Evolutionary conservation across 2,113 vertebrate genomes (phyloP), one percentile per base, ranked within the genome.

Genomic region (Xenotilapia leptura): DNA sequence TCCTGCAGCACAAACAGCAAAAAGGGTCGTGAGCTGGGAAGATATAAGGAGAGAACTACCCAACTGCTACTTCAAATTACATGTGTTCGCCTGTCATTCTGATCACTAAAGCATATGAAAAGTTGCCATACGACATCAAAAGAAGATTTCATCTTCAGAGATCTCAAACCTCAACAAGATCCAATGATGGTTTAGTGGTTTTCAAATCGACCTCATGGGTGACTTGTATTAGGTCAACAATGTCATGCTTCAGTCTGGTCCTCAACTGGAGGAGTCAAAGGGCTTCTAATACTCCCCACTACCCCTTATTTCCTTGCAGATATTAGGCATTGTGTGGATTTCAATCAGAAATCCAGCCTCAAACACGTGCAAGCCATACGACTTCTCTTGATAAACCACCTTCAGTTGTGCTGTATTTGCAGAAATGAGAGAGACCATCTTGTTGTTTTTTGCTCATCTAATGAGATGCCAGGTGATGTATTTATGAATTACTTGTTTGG

Each of bases 401-500:
- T 93, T 93, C 79, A 80, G 83, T 92, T 94, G 91, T 95, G 94
- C 94, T 95, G 95, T 80, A 91, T 94, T 90, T 91, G 95, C 95
- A 95, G 89, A 94, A 95, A 93, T 77, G 88, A 92, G 86, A 90
- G 90, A 86, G 91, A 90, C 92, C 89, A 90, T 94, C 92, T 92
- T 95, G 92, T 93, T 94, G 92, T 94, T 95, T 94, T 68, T 95
- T 92, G 88, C 93, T 94, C 92, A 70, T 92, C 90, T 96, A 94
- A 96, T 96, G 95, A 96, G 95, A 96, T 94, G 93, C 90, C 92
- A 93, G 94, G 95, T 96, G 95, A 96, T 96, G 96, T 96, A 96
- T 97, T 96, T 96, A 95, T 97, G 95, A 96, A 96, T 96, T 95
- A 94, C 94, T 95, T 96, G 92, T 94, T 95, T 95, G 94, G 94